These are phyloP conservation scores for Buteo buteo DNA, from an alignment of 2,113 vertebrate genomes.

Conservation along the genomic window DNA sequence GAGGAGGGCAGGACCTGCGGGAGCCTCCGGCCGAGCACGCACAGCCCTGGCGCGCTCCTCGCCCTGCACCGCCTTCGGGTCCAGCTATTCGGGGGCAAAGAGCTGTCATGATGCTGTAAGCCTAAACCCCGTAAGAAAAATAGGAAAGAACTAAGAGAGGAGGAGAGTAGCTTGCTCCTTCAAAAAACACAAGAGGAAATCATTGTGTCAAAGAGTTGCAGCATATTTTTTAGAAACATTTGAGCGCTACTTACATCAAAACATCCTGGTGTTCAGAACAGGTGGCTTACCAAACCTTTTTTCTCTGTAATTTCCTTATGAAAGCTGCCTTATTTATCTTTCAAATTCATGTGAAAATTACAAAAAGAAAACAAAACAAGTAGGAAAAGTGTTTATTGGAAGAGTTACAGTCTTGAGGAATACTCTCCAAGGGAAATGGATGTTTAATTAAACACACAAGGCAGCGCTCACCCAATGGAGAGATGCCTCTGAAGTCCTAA, in stretches of 20 bases:
- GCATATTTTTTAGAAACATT: neutral
- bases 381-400: neutral
- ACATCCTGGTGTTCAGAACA: neutral
- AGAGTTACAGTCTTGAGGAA: conserved; percentile 7
- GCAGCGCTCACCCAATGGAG: neutral
- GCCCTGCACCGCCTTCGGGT: neutral
- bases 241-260: neutral
- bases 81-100: neutral
- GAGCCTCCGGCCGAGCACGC: accelerated
- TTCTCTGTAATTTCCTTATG: neutral
- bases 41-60: neutral
- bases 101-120: accelerated
- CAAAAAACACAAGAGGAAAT: neutral
- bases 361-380: neutral
- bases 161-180: neutral
- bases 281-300: neutral
- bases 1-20: neutral
- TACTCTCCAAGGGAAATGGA: conserved; percentile 31
- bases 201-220: neutral
- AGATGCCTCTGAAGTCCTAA: neutral
- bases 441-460: conserved; percentile 57
- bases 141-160: neutral
- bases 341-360: neutral
- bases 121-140: neutral
- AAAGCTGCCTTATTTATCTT: neutral